Evolutionary conservation across 2,888 invertebrate species (phyloP).

Genomic region (Trissolcus japonicus): DNA sequence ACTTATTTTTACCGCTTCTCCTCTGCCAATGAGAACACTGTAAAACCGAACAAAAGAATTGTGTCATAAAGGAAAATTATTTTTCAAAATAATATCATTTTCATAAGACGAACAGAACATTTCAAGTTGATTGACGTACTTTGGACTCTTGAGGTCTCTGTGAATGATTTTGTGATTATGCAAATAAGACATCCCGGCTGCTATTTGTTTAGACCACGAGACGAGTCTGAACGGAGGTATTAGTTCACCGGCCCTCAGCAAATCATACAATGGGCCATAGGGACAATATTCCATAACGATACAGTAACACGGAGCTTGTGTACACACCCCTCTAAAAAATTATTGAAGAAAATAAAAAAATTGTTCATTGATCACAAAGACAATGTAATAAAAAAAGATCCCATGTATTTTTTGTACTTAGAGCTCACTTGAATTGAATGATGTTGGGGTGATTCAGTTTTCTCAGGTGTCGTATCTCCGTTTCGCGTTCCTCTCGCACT

Average conservation of each 20-base stretch:
- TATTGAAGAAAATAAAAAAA: conserved; percentile 13
- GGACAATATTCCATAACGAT: conserved; percentile 99
- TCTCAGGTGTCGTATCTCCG: conserved; percentile 92
- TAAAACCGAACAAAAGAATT: conserved; percentile 59
- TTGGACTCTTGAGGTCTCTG: conserved; percentile 98
- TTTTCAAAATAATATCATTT: too few species aligned
- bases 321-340: conserved; percentile 89
- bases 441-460: conserved; percentile 97
- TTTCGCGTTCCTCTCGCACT: conserved; percentile 93
- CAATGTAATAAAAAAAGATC: conserved; percentile 1
- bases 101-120: too few species aligned
- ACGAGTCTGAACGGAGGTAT: conserved; percentile 91
- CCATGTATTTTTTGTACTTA: neutral
- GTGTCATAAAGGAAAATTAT: neutral
- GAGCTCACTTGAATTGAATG: conserved; percentile 85
- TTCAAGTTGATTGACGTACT: conserved; percentile 82
- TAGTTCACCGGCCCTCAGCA: conserved; percentile 88
- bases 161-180: conserved; percentile 98
- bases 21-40: conserved; percentile 90
- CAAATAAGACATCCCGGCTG: conserved; percentile 82
- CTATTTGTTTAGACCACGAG: conserved; percentile 96
- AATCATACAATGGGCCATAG: conserved; percentile 94
- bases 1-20: conserved; percentile 93
- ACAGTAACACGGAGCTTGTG: conserved; percentile 92
- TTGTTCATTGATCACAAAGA: neutral